Conservation (phyloP, 2,888 invertebrate species). For the Drosophila vallismaia region DNA sequence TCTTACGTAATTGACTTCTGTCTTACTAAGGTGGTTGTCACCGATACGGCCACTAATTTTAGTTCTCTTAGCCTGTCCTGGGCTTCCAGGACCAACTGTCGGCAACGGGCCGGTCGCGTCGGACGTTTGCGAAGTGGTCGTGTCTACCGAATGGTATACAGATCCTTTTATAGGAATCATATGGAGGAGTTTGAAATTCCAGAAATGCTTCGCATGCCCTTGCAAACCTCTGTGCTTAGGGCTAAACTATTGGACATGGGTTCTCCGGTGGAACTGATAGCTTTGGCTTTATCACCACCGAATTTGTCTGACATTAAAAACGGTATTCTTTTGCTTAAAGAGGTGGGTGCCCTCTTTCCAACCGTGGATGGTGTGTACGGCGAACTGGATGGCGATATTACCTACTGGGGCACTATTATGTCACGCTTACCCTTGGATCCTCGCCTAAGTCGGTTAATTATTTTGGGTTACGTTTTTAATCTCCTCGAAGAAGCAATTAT, state of each 20-base stretch:
- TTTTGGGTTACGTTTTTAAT: conserved; percentile 94
- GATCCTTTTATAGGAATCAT: conserved; percentile 87
- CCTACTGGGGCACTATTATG: conserved; percentile 93
- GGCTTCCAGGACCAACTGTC: conserved; percentile 95
- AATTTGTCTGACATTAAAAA: conserved; percentile 91
- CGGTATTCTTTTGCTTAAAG: conserved; percentile 92
- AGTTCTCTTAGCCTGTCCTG: conserved; percentile 89
- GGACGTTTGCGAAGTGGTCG: conserved; percentile 94
- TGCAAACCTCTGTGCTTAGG: conserved; percentile 91
- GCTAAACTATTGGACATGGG: conserved; percentile 93
- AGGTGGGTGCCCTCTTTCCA: conserved; percentile 92
- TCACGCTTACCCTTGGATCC: conserved; percentile 93
- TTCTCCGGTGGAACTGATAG: conserved; percentile 90
- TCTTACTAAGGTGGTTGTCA: conserved; percentile 91
- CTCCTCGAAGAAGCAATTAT: conserved; percentile 93
- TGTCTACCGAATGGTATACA: conserved; percentile 91
- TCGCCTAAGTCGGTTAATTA: conserved; percentile 91
- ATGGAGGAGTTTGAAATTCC: conserved; percentile 87
- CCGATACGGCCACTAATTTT: conserved; percentile 89
- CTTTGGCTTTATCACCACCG: conserved; percentile 94
- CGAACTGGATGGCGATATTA: conserved; percentile 92
- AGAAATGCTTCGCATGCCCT: conserved; percentile 91
- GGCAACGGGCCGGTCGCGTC: conserved; percentile 95
- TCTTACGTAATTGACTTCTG: conserved; percentile 98
- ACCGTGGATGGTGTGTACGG: conserved; percentile 85